Evolutionary conservation across 2,797 vertebrate species (phyloP).

Genomic region (Brotogeris chrysoptera): DNA sequence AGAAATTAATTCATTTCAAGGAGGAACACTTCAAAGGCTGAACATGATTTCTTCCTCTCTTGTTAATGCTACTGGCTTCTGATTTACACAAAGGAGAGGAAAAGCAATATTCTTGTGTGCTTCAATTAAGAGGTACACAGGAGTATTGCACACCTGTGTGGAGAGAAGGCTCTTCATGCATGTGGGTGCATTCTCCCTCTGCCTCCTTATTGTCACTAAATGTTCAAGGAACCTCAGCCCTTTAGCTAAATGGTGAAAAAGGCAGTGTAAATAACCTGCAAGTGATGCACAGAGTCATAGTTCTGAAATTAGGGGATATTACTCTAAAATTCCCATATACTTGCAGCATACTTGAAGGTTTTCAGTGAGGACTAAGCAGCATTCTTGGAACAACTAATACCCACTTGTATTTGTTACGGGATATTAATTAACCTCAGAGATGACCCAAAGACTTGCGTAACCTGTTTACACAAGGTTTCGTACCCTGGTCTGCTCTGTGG

Average conservation of each 20-base stretch:
- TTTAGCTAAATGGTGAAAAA: background rate
- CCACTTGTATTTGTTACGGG: background rate
- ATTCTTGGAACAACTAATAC: background rate
- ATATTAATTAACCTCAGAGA: background rate
- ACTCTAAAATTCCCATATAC: background rate
- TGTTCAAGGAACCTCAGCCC: background rate
- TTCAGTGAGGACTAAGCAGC: background rate
- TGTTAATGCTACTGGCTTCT: background rate
- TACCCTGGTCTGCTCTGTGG: background rate
- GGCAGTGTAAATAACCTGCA: background rate
- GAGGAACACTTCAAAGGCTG: background rate
- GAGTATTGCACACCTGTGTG: background rate
- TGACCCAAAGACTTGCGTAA: background rate
- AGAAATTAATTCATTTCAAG: background rate
- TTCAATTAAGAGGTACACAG: background rate
- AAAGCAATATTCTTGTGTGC: background rate
- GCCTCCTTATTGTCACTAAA: background rate
- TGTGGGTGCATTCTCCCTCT: background rate
- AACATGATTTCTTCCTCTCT: background rate
- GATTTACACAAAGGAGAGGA: background rate
- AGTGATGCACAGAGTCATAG: background rate
- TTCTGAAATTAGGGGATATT: background rate
- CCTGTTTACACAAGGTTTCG: background rate
- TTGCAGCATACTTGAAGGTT: background rate
- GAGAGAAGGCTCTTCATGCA: background rate